Conservation (phyloP, 2,113 vertebrate species). For the Sinosuthora webbiana region DNA sequence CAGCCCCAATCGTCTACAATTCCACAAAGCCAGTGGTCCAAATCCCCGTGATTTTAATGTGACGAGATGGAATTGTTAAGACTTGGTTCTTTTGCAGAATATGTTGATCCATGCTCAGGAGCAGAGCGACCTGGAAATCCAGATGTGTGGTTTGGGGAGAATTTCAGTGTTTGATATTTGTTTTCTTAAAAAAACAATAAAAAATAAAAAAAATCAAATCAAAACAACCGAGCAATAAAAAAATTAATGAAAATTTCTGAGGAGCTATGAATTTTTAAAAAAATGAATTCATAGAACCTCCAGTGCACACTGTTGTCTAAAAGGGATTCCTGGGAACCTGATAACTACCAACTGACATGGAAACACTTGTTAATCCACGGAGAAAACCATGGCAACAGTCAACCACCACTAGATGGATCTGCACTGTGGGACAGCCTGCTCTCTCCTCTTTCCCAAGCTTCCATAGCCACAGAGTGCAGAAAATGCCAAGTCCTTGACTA, state of each 20-base stretch:
- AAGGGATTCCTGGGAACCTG: neutral
- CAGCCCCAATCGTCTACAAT: neutral
- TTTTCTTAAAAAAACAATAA: neutral
- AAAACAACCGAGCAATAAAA: neutral
- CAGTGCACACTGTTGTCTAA: neutral
- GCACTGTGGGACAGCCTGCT: neutral
- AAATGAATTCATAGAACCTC: neutral
- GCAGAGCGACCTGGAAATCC: neutral
- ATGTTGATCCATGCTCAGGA: neutral
- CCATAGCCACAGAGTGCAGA: neutral
- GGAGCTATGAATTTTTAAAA: neutral
- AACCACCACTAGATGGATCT: neutral
- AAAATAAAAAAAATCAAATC: neutral
- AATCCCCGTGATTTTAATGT: neutral
- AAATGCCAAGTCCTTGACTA: neutral
- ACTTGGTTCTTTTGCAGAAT: neutral
- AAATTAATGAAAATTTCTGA: neutral
- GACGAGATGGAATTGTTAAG: neutral
- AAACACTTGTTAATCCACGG: neutral
- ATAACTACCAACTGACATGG: neutral
- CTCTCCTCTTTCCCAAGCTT: neutral
- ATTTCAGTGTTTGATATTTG: neutral
- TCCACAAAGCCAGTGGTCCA: neutral
- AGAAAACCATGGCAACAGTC: neutral
- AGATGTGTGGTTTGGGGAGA: neutral